These are phyloP conservation scores for Neostethus bicornis DNA, from an alignment of 2,797 vertebrate genomes.

Conservation along the genomic window DNA sequence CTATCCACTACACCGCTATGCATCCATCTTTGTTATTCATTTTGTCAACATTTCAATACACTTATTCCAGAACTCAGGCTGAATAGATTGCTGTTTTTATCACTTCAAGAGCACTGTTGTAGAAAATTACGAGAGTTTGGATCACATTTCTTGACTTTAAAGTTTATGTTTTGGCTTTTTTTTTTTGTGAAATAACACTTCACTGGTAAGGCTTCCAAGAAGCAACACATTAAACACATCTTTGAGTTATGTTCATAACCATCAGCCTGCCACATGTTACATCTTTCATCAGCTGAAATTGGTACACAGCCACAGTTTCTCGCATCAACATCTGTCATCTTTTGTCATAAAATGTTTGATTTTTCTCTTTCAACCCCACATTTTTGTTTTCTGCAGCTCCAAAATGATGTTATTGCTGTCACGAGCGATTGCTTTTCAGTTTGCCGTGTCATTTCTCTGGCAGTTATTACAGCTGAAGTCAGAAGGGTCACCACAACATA, in stretches of 20 bases:
- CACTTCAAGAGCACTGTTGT: no score
- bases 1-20: no score
- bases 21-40: no score
- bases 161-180: not conserved
- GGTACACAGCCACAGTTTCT: slow-evolving; percentile 39
- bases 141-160: not conserved
- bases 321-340: slow-evolving; percentile 29
- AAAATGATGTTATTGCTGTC: slow-evolving; percentile 61
- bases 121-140: not conserved
- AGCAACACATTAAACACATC: not conserved
- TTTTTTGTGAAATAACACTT: not conserved
- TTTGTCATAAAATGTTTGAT: slow-evolving; percentile 44
- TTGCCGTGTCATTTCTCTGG: slow-evolving; percentile 57
- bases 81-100: no score
- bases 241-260: not conserved
- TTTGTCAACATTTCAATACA: no score
- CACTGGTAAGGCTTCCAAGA: not conserved
- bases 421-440: slow-evolving; percentile 67
- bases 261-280: slow-evolving; percentile 4
- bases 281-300: slow-evolving; percentile 23
- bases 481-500: slow-evolving; percentile 64
- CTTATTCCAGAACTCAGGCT: no score
- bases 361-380: slow-evolving; percentile 43
- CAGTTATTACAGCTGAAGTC: slow-evolving; percentile 74
- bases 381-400: slow-evolving; percentile 49